Evolutionary conservation across 1,140 invertebrate species (phyloP), one percentile per base, ranked within the genome.

Genomic region (Tetramorium simillimum): DNA sequence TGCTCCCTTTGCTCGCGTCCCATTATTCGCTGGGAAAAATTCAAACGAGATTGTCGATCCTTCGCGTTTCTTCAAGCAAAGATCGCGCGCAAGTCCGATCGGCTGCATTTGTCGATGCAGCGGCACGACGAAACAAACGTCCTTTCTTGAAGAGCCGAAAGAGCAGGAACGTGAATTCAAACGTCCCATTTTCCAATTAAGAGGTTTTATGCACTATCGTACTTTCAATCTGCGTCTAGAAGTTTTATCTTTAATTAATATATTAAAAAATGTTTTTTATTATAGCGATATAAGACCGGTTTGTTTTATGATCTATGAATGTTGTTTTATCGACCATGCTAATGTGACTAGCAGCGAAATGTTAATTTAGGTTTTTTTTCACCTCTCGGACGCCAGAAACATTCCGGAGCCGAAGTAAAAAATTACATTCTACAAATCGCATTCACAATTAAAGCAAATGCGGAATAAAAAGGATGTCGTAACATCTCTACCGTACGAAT

Each of bases 401-500:
- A 21, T 14, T 4, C 0, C 33, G 33, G 51, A 21, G 18, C n/a
- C 6, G 1, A 37, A 60, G 62, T 28, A 16, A 28, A 16, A 75
- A 60, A 76, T 76, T 16, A 6, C 4, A 33, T n/a, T 24, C 24
- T 12, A 7, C 21, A 51, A 56, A 33, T 33, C 33, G 18, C 6
- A 9, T 40, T 75, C 14, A 43, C 21, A 80, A 51, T 67, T 24
- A n/a, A 63, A 37, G 28, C 18, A 24, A 56, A 43, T 21, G 16
- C 21, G 63, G 2, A 28, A 56, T n/a, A 28, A 28, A 73, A 37
- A 60, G 7, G 18, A 18, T 3, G 84, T 67, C 51, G 87, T 62
- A 87, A 51, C 80, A 21, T 88, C 21, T 73, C 85, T 53, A 4
- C 80, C 33, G 62, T 53, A 81, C 58, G 87, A 88, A 82, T 60